A percentile compares a stretch with the other conserved stretches of the same genome.
These are phyloP conservation scores for Drosophila meridiana DNA, from an alignment of 2,888 invertebrate species.

Conservation along the genomic window DNA sequence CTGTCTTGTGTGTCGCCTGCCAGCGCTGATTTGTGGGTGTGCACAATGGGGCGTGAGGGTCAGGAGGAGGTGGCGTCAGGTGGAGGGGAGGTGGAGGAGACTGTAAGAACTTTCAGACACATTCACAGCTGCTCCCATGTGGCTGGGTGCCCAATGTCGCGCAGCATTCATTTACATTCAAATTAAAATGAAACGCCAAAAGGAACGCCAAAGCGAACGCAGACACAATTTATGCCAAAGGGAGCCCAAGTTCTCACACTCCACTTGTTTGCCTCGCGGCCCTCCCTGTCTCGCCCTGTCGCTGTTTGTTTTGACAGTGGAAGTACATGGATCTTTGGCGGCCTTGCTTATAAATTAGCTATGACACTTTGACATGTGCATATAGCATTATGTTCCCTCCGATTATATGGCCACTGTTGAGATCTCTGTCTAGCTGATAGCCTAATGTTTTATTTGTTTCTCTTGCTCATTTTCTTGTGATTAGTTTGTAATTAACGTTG, in stretches of 20 bases:
- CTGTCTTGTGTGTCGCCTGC: conserved; percentile 26
- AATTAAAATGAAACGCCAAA: conserved; percentile 79
- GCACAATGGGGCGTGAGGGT: neutral
- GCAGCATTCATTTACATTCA: conserved; percentile 80
- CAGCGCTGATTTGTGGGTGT: conserved; percentile 61
- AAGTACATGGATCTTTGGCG: conserved; percentile 67
- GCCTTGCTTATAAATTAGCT: conserved; percentile 73
- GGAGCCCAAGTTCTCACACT: conserved; percentile 7
- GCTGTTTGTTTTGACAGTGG: conserved; percentile 69
- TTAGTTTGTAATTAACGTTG: conserved; percentile 73
- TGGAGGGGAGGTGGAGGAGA: neutral
- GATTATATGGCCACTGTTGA: conserved; percentile 50
- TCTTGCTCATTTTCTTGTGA: conserved; percentile 36
- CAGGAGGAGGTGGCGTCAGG: neutral
- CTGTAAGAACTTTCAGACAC: conserved; percentile 22
- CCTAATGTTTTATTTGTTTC: conserved; percentile 71
- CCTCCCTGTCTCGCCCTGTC: neutral
- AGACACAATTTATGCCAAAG: conserved; percentile 19
- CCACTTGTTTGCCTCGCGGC: neutral
- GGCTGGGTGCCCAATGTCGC: conserved; percentile 44
- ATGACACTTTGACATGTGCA: conserved; percentile 70
- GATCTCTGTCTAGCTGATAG: conserved; percentile 63
- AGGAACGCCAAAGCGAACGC: conserved; percentile 40
- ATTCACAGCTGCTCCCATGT: conserved; percentile 62
- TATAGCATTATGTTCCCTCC: conserved; percentile 31